Evolutionary conservation across 1,140 invertebrate genomes (phyloP).

Genomic region (Coelopa frigida): DNA sequence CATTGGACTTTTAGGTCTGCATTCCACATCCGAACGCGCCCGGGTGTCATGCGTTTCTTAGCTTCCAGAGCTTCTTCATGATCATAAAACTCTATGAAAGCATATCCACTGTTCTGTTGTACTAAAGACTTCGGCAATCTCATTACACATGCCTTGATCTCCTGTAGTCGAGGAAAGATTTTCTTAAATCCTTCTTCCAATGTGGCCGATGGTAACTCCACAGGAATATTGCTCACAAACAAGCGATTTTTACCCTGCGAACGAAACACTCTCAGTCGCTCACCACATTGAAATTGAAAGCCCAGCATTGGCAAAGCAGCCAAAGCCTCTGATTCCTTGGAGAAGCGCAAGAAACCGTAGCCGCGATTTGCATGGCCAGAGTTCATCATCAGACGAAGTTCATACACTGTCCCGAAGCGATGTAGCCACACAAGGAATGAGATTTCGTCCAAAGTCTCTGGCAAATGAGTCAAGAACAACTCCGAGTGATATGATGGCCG

Average conservation of each 20-base stretch:
- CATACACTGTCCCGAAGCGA: slow-evolving; percentile 58
- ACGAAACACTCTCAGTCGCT: slow-evolving; percentile 7
- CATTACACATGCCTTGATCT: background rate
- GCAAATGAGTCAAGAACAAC: slow-evolving; percentile 80
- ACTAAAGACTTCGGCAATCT: background rate
- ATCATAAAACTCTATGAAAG: slow-evolving; percentile 17
- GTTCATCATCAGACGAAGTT: slow-evolving; percentile 74
- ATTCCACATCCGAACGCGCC: slow-evolving; percentile 12
- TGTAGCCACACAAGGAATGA: slow-evolving; percentile 72
- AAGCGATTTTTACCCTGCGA: slow-evolving; percentile 14
- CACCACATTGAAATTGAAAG: slow-evolving; percentile 3
- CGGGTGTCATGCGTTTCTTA: slow-evolving; percentile 9
- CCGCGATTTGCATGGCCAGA: slow-evolving; percentile 54
- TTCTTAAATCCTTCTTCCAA: slow-evolving; percentile 10
- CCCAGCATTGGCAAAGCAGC: slow-evolving; percentile 12
- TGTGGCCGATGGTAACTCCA: background rate
- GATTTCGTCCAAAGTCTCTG: slow-evolving; percentile 68
- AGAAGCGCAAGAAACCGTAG: slow-evolving; percentile 15
- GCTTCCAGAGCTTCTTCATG: slow-evolving; percentile 14
- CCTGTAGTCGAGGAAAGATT: slow-evolving; percentile 5
- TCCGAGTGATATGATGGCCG: slow-evolving; percentile 59
- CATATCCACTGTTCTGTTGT: slow-evolving; percentile 12
- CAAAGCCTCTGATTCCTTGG: slow-evolving; percentile 8
- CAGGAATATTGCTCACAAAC: slow-evolving; percentile 12
- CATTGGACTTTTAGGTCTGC: slow-evolving; percentile 13